A percentile compares a stretch with the other conserved stretches of the same genome.
Conservation (phyloP, 1,140 invertebrate species). For the Apis dorsata region DNA sequence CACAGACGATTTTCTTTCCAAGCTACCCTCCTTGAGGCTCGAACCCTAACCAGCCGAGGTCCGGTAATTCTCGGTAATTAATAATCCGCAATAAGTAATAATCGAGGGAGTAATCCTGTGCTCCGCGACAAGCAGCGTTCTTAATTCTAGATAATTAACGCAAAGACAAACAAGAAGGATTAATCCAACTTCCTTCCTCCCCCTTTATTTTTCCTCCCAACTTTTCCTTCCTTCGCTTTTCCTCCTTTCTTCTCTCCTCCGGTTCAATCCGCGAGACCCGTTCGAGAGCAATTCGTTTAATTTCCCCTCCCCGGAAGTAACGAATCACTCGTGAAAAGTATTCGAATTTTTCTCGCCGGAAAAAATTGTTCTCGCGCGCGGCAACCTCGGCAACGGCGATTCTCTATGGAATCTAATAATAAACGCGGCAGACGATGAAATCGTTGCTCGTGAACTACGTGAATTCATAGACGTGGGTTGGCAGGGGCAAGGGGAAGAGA, state of each 20-base stretch:
- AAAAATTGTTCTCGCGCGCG: neutral
- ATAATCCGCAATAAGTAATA: slow-evolving; percentile 81
- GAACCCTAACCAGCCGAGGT: slow-evolving; percentile 39
- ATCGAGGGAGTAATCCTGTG: slow-evolving; percentile 78
- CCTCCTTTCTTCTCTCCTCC: neutral
- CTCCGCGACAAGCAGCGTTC: slow-evolving; percentile 72
- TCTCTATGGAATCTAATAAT: slow-evolving; percentile 24
- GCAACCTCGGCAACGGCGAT: neutral
- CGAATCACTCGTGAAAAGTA: neutral
- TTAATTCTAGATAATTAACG: slow-evolving; percentile 81
- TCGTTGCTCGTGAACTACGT: slow-evolving; percentile 48
- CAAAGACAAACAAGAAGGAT: slow-evolving; percentile 80
- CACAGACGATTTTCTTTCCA: slow-evolving; percentile 8
- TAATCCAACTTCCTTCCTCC: slow-evolving; percentile 57
- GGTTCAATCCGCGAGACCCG: neutral
- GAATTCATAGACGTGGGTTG: slow-evolving; percentile 38
- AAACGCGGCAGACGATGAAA: slow-evolving; percentile 31
- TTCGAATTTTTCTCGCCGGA: neutral
- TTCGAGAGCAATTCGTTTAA: neutral
- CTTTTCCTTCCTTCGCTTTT: neutral
- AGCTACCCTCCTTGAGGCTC: slow-evolving; percentile 16
- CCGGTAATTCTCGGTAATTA: slow-evolving; percentile 79
- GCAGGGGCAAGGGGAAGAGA: neutral
- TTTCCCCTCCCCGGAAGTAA: neutral
- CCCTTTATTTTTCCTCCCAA: slow-evolving; percentile 49